These are phyloP conservation scores for Icerya purchasi DNA, from an alignment of 2,888 invertebrate species.

Conservation along the genomic window DNA sequence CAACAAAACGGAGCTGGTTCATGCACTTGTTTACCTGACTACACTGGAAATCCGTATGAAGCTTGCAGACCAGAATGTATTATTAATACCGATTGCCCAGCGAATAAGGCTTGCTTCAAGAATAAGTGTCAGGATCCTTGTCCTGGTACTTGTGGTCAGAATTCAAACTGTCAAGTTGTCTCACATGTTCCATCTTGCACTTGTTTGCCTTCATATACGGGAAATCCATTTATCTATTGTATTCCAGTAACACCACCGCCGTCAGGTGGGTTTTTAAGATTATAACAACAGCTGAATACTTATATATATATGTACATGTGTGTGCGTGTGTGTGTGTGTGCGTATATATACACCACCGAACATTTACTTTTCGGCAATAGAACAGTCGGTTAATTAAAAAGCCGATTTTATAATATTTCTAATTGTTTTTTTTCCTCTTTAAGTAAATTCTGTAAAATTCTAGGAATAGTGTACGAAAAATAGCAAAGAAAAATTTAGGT, in stretches of 20 bases:
- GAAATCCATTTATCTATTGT: constrained; percentile 25
- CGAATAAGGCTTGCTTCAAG: constrained; percentile 32
- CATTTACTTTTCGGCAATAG: too few relatives aligned
- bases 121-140: constrained; percentile 37
- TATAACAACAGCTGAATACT: too few relatives aligned
- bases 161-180: constrained; percentile 26
- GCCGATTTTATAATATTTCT: too few relatives aligned
- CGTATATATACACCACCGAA: too few relatives aligned
- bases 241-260: constrained; percentile 12
- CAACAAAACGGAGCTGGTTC: constrained; percentile 31
- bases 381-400: too few relatives aligned
- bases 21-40: constrained; percentile 31
- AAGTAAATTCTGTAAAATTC: too few relatives aligned
- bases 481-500: too few relatives aligned
- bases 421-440: too few relatives aligned
- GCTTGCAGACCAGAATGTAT: constrained; percentile 36
- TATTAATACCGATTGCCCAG: constrained; percentile 33
- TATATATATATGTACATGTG: too few relatives aligned
- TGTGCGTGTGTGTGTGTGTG: too few relatives aligned
- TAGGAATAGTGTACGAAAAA: too few relatives aligned
- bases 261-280: constrained; percentile 11
- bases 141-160: constrained; percentile 31
- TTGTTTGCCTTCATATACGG: constrained; percentile 28
- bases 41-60: constrained; percentile 35
- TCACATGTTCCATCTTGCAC: constrained; percentile 26